These are phyloP conservation scores for Crocuta crocuta DNA, from an alignment of 2,113 vertebrate species.

Conservation along the genomic window DNA sequence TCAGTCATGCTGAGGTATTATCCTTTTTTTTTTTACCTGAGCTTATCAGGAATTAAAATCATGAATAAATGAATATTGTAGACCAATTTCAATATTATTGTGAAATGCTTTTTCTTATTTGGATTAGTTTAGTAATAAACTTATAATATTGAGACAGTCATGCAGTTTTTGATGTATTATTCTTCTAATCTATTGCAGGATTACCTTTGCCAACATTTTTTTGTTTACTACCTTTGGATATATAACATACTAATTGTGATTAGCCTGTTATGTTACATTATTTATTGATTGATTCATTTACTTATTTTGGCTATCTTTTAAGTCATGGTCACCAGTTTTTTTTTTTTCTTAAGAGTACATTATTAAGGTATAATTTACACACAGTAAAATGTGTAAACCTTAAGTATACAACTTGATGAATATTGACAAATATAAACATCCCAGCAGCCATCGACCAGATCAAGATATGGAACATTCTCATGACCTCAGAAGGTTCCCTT, in stretches of 20 bases:
- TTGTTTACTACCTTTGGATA: conserved; percentile 31
- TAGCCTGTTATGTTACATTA: background rate
- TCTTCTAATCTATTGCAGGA: conserved; percentile 19
- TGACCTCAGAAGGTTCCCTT: background rate
- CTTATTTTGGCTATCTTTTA: conserved; percentile 30
- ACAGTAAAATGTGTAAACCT: background rate
- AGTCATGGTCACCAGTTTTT: background rate
- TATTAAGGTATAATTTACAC: conserved; percentile 34
- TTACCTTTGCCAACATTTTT: conserved; percentile 24
- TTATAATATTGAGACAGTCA: conserved; percentile 4
- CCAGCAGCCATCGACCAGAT: background rate
- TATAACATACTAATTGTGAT: background rate
- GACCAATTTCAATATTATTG: conserved; percentile 37
- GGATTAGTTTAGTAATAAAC: conserved; percentile 7
- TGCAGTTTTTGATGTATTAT: background rate
- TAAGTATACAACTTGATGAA: background rate
- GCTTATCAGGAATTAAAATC: conserved; percentile 29
- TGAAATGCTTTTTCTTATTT: conserved; percentile 5
- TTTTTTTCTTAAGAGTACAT: background rate
- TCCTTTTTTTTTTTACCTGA: conserved; percentile 15
- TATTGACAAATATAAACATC: background rate
- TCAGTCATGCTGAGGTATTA: background rate
- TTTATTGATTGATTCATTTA: background rate
- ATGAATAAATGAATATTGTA: conserved; percentile 39
- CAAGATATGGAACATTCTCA: background rate